A percentile compares a stretch with the other conserved stretches of the same genome.
phyloP scores from a whole-genome alignment of 2,113 vertebrate species.

The Chaetops frenatus region DNA sequence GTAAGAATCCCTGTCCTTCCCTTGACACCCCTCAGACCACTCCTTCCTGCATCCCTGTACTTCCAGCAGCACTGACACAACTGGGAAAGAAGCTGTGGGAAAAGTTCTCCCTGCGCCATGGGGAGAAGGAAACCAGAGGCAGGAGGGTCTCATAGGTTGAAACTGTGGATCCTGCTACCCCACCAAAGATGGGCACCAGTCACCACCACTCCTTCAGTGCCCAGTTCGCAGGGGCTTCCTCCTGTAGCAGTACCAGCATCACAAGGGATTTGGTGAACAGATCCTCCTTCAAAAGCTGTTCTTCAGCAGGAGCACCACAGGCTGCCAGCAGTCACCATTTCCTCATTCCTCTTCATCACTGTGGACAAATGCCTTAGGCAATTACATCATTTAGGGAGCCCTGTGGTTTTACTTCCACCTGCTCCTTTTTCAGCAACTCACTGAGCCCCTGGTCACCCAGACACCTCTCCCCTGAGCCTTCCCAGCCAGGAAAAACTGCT shows the following conservation, averaged over 20 bases:
- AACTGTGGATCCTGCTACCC: neutral
- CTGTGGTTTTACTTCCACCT: neutral
- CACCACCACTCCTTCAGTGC: neutral
- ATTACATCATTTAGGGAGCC: neutral
- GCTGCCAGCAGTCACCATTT: fast-evolving
- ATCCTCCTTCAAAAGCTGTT: neutral
- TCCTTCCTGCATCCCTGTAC: neutral
- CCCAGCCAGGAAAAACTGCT: neutral
- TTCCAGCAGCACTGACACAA: neutral
- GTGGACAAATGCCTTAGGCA: neutral
- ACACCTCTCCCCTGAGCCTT: neutral
- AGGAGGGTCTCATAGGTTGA: neutral
- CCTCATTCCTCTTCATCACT: neutral
- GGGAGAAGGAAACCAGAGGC: neutral
- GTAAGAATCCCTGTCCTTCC: neutral
- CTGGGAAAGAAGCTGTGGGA: neutral
- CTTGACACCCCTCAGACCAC: neutral
- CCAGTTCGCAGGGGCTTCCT: neutral
- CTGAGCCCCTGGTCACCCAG: neutral
- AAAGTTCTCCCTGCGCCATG: neutral
- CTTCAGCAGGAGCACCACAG: neutral
- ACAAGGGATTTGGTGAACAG: neutral
- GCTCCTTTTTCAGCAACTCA: neutral
- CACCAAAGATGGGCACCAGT: neutral
- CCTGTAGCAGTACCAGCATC: neutral